Base-by-base conservation (phyloP, 2,888 invertebrate species). In the Uropetala carovei region DNA sequence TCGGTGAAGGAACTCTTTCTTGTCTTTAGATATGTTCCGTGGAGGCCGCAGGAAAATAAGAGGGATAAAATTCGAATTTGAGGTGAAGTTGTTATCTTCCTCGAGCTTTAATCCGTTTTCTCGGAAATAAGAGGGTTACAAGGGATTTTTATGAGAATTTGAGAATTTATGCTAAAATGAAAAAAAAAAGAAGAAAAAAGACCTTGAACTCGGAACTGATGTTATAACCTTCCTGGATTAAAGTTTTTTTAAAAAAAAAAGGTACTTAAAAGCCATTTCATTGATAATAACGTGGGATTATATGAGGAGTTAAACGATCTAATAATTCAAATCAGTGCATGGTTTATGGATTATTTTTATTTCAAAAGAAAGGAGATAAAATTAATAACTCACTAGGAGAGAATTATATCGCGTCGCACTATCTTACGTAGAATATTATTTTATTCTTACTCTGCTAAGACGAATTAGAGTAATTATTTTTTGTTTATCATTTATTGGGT, bases 1-100 rank as follows among this genome's bases (percentile, higher is more conserved):
- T 57, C 89, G 75, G 75, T 75, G 75, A 75, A 75, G 75, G 75
- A 75, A 75, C 75, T 75, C 68, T 68, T 68, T 68, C 22, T 13
- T 75, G 22, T 75, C 22, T 22, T 22, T 22, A n/a, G 75, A 75
- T 75, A 75, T 75, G 75, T 75, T 75, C 27, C 75, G 22, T 22
- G 75, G 16, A 13, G 27, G 75, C 22, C 22, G 27, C 22, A 27
- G 27, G 75, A 27, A 75, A 27, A 27, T 22, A 27, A 75, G 22
- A 75, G 27, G 18, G 13, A 60, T 16, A 60, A 75, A 75, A 75
- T 75, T 75, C 75, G 75, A 75, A 75, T 75, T 75, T 75, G 75
- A 75, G 22, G 75, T 27, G 22, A 75, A 75, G 22, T 27, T 27
- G 75, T 75, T 75, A 75, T 75, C 75, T 75, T 13, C 22, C 75